Percentiles rank a stretch among this genome's conserved stretches.
These are phyloP conservation scores for Lamellibrachia luymesi DNA, from an alignment of 1,140 invertebrate species.

Conservation along the genomic window DNA sequence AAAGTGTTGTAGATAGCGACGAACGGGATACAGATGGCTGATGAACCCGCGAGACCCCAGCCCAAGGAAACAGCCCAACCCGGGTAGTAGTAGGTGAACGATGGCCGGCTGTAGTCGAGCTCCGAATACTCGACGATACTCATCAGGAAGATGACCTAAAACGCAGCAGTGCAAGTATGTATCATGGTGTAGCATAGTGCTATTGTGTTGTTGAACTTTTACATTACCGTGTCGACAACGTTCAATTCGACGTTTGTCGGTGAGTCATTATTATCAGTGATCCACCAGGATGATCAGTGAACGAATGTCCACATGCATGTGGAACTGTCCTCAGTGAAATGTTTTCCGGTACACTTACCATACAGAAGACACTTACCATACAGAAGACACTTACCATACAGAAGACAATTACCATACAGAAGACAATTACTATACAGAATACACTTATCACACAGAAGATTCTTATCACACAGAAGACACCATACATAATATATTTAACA, in stretches of 20 bases:
- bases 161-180: background rate
- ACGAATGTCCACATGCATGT: too few relatives aligned
- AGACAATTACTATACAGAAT: background rate
- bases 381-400: background rate
- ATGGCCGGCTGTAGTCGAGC: constrained; percentile 59
- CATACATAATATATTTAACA: background rate
- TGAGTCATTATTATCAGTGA: too few relatives aligned
- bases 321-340: too few relatives aligned
- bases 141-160: constrained; percentile 65
- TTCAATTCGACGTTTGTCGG: background rate
- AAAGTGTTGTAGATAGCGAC: constrained; percentile 58
- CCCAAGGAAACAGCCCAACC: constrained; percentile 25
- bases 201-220: background rate
- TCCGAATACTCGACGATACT: constrained; percentile 63
- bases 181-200: too few relatives aligned
- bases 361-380: background rate
- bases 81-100: constrained; percentile 19
- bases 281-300: too few relatives aligned
- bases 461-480: background rate
- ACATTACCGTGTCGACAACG: background rate
- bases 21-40: constrained; percentile 31
- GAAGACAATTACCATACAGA: background rate
- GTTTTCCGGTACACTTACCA: background rate
- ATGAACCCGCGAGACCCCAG: constrained; percentile 13
- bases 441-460: background rate